Evolutionary conservation across 2,888 invertebrate genomes (phyloP).

Genomic region (Andrena bicolor): DNA sequence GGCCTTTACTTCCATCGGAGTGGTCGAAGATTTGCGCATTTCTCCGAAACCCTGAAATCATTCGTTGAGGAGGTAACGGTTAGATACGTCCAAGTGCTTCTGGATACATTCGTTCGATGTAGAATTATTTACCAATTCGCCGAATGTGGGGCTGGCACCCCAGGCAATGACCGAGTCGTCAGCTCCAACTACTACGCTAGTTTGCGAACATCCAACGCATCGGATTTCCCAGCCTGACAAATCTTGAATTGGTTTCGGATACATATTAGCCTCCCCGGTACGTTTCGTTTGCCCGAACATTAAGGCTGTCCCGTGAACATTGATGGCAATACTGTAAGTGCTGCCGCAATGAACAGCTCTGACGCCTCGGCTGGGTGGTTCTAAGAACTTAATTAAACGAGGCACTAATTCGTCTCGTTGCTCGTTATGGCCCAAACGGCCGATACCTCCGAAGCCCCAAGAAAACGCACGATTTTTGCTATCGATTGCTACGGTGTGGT

Average conservation of each 20-base stretch:
- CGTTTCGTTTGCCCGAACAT: constrained; percentile 97
- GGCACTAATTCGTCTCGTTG: constrained; percentile 96
- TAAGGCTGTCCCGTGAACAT: constrained; percentile 85
- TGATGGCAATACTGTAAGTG: constrained; percentile 94
- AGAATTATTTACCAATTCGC: constrained; percentile 90
- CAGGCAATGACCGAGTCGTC: constrained; percentile 96
- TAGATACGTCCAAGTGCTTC: not conserved
- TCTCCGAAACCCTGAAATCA: constrained; percentile 93
- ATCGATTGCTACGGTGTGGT: constrained; percentile 96
- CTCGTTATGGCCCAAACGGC: constrained; percentile 96
- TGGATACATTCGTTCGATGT: not conserved
- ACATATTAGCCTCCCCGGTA: constrained; percentile 98
- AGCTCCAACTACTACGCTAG: constrained; percentile 94
- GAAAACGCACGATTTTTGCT: constrained; percentile 95
- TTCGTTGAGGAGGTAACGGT: constrained; percentile 1
- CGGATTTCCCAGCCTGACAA: constrained; percentile 97
- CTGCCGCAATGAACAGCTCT: constrained; percentile 94
- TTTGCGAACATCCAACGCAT: constrained; percentile 93
- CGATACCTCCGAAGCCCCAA: constrained; percentile 98
- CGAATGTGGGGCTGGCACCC: constrained; percentile 97
- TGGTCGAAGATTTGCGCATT: constrained; percentile 93
- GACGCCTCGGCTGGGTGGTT: constrained; percentile 93
- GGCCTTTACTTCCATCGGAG: constrained; percentile 93
- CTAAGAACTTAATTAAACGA: constrained; percentile 93
- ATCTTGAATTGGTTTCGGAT: constrained; percentile 97